These are phyloP conservation scores for Papilio elwesi DNA, from an alignment of 2,888 invertebrate species.

Conservation along the genomic window DNA sequence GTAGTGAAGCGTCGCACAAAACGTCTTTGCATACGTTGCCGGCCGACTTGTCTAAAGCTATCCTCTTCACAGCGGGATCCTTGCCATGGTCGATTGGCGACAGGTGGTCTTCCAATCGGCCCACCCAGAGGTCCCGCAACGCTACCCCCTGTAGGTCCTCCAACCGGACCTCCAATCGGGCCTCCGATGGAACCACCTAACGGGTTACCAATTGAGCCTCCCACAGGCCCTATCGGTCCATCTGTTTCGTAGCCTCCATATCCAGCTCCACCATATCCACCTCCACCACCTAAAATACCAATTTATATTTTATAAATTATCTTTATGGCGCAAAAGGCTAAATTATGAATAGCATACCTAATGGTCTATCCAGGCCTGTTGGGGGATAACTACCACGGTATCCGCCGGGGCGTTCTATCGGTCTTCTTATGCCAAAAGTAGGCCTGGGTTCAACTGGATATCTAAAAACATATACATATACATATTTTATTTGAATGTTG, in stretches of 20 bases:
- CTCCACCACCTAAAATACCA: constrained; percentile 46
- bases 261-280: constrained; percentile 51
- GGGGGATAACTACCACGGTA: constrained; percentile 81
- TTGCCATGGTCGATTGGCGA: constrained; percentile 72
- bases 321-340: not conserved
- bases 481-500: constrained; percentile 1
- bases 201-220: constrained; percentile 55
- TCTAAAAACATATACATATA: constrained; percentile 48
- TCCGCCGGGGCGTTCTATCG: constrained; percentile 75
- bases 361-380: constrained; percentile 70
- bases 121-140: constrained; percentile 67
- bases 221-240: constrained; percentile 65
- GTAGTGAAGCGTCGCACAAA: constrained; percentile 90
- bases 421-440: constrained; percentile 67
- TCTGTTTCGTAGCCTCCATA: constrained; percentile 73
- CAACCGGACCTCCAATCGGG: constrained; percentile 55
- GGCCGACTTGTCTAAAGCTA: constrained; percentile 92
- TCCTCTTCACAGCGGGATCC: constrained; percentile 91
- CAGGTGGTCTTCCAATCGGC: constrained; percentile 63
- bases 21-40: constrained; percentile 91
- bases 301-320: not conserved
- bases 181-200: constrained; percentile 47
- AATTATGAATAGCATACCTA: constrained; percentile 54
- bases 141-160: constrained; percentile 68
- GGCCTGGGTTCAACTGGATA: constrained; percentile 77